phyloP scores from a whole-genome alignment of 2,888 invertebrate species.

The Melikaiella ostensackeni region DNA sequence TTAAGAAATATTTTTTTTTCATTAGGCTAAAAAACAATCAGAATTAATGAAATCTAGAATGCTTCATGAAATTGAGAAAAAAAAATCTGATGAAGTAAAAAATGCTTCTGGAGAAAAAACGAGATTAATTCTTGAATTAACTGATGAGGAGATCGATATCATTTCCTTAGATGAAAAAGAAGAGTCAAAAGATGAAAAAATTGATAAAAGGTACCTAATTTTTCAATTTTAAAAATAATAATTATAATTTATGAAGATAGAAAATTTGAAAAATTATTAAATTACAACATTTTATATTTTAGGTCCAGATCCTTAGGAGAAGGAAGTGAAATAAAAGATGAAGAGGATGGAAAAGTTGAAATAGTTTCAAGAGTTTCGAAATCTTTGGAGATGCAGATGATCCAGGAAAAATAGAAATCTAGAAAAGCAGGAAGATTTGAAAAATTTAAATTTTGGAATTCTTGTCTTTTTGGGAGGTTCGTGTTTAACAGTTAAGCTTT shows the following conservation, averaged over 20 bases:
- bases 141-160: neutral
- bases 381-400: slow-evolving; percentile 61
- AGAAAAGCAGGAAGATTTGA: slow-evolving; percentile 52
- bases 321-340: neutral
- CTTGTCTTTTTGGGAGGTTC: slow-evolving; percentile 41
- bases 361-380: slow-evolving; percentile 45
- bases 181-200: neutral
- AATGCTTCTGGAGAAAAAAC: slow-evolving; percentile 16
- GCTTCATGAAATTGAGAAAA: neutral
- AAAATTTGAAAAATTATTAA: neutral
- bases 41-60: neutral
- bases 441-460: slow-evolving; percentile 48
- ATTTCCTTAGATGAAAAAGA: neutral
- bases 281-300: neutral
- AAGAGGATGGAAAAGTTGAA: neutral
- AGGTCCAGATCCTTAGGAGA: neutral
- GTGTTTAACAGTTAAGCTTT: neutral
- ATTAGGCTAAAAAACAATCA: neutral
- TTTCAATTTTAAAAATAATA: neutral
- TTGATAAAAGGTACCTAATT: neutral
- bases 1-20: neutral
- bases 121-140: neutral
- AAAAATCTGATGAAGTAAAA: neutral
- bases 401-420: slow-evolving; percentile 50
- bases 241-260: neutral